These are phyloP conservation scores for Hirundo rustica DNA, from an alignment of 2,797 vertebrate species.

Conservation along the genomic window DNA sequence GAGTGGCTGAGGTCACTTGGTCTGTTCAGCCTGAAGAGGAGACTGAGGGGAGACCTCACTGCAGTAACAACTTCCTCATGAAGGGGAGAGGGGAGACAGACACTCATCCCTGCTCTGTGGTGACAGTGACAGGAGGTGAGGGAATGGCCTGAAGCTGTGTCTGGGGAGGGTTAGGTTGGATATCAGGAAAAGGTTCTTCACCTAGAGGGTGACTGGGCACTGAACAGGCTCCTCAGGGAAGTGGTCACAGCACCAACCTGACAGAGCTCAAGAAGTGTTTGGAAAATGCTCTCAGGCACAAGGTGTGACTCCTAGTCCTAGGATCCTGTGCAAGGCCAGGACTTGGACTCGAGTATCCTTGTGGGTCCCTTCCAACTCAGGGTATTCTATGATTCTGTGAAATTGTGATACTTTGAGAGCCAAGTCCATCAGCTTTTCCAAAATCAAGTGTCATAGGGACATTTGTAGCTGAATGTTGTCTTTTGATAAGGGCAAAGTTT, in stretches of 20 bases:
- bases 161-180: neutral
- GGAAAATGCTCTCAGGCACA: fast-evolving
- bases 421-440: neutral
- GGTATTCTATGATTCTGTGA: neutral
- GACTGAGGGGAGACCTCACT: neutral
- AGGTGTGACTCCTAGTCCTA: neutral
- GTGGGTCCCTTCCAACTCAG: neutral
- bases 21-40: neutral
- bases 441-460: neutral
- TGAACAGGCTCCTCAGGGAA: neutral
- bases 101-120: neutral
- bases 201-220: neutral
- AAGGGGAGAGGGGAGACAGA: neutral
- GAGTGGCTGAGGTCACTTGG: neutral
- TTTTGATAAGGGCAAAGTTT: neutral
- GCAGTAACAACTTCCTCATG: neutral
- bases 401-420: neutral
- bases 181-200: neutral
- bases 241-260: neutral
- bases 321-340: too few relatives aligned
- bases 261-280: fast-evolving
- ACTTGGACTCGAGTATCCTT: fast-evolving
- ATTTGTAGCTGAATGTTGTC: neutral
- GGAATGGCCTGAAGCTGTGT: neutral
- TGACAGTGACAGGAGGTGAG: fast-evolving